Conservation (phyloP, 2,113 vertebrate species). For the Thamnaconus septentrionalis region DNA sequence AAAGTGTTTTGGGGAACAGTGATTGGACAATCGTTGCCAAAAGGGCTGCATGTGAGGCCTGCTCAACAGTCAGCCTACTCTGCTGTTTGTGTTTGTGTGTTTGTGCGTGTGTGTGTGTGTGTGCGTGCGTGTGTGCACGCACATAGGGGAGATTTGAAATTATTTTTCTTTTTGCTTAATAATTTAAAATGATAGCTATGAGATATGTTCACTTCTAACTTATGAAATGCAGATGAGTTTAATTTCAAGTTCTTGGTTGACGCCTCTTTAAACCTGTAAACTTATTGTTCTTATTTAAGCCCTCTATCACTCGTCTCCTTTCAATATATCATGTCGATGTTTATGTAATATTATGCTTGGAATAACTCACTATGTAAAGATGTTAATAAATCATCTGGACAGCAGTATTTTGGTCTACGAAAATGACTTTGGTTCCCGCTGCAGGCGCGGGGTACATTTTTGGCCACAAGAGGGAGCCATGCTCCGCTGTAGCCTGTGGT, state of each 20-base stretch:
- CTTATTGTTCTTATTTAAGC: conserved; percentile 48
- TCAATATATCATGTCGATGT: conserved; percentile 26
- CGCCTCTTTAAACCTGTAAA: conserved; percentile 8
- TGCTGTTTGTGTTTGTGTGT: conserved; percentile 29
- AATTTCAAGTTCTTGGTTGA: conserved; percentile 23
- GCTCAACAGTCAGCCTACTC: not conserved
- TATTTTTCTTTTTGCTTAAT: not conserved
- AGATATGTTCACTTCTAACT: conserved; percentile 32
- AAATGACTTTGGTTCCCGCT: not conserved
- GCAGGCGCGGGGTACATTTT: not conserved
- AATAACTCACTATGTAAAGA: conserved; percentile 45
- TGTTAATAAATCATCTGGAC: conserved; percentile 59
- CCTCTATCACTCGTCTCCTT: conserved; percentile 34
- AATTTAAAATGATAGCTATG: conserved; percentile 1
- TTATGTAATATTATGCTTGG: conserved; percentile 39
- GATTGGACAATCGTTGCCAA: conserved; percentile 29
- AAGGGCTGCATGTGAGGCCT: conserved; percentile 5
- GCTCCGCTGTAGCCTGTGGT: not conserved
- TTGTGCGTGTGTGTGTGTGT: conserved; percentile 14
- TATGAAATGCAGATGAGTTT: conserved; percentile 14
- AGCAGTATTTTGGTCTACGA: conserved; percentile 3
- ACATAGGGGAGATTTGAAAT: not conserved
- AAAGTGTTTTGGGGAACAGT: conserved; percentile 49
- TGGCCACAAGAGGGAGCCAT: conserved; percentile 43
- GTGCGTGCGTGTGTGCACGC: not conserved